A percentile compares a stretch with the other conserved stretches of the same genome.
Evolutionary conservation across 2,888 invertebrate species (phyloP).

Genomic region (Conchocele bisecta): DNA sequence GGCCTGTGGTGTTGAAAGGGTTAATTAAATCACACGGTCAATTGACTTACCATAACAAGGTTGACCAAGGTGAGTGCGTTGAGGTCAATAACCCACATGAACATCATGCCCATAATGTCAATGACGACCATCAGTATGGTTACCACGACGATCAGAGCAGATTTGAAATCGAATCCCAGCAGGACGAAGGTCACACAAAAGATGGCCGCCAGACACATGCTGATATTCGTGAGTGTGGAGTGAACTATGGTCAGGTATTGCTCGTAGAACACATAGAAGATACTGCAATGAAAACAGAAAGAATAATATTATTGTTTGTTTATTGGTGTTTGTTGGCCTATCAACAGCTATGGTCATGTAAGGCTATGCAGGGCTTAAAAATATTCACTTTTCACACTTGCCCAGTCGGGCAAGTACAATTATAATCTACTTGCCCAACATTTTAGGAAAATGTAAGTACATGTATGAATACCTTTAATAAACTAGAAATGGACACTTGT

Average conservation of each 20-base stretch:
- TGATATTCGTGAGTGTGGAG: constrained; percentile 93
- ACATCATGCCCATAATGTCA: constrained; percentile 96
- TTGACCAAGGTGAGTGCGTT: constrained; percentile 98
- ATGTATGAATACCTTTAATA: too few relatives aligned
- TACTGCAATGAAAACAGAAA: constrained; percentile 86
- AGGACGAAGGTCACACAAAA: constrained; percentile 93
- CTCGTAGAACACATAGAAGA: constrained; percentile 97
- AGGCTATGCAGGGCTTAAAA: too few relatives aligned
- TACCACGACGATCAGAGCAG: constrained; percentile 89
- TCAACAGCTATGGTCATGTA: too few relatives aligned
- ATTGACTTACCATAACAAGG: constrained; percentile 90
- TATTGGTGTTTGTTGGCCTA: too few relatives aligned
- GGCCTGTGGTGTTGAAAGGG: too few relatives aligned
- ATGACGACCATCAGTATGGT: constrained; percentile 91
- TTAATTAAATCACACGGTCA: too few relatives aligned
- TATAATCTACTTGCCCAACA: too few relatives aligned
- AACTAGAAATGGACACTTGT: too few relatives aligned
- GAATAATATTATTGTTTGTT: too few relatives aligned
- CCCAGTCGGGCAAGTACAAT: too few relatives aligned
- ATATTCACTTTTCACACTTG: too few relatives aligned
- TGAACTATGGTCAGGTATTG: constrained; percentile 95
- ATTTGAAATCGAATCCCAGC: constrained; percentile 94
- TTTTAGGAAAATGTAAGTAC: too few relatives aligned
- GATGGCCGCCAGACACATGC: constrained; percentile 94
- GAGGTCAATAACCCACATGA: constrained; percentile 93